phyloP scores from a whole-genome alignment of 2,797 vertebrate genomes.

The Thamnophis elegans region DNA sequence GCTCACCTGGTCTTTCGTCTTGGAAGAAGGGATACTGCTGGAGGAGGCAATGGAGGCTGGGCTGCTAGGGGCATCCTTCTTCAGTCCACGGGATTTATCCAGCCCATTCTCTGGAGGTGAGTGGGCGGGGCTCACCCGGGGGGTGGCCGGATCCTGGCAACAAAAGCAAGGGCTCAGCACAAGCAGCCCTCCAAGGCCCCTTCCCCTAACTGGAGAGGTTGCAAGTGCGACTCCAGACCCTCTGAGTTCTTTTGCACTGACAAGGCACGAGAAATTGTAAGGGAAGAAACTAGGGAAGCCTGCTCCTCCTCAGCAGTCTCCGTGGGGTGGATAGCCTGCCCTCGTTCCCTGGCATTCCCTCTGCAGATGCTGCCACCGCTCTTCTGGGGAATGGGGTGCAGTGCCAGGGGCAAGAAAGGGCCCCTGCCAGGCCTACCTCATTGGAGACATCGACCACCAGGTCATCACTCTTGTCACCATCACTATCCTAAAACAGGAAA shows the following conservation, averaged over 20 bases:
- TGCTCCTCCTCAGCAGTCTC: background rate
- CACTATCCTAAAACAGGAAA: constrained; percentile 83
- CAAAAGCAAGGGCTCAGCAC: background rate
- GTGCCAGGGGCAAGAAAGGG: background rate
- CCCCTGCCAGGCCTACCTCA: constrained; percentile 75
- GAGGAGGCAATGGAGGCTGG: constrained; percentile 94
- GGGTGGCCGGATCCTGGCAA: constrained; percentile 86
- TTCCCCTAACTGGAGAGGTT: background rate
- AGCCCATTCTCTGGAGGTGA: constrained; percentile 93
- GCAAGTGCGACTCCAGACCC: background rate
- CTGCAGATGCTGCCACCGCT: too few species aligned
- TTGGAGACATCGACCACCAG: constrained; percentile 96
- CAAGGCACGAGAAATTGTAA: background rate
- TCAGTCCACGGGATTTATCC: constrained; percentile 87
- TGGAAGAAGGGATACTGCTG: constrained; percentile 95
- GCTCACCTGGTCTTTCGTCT: constrained; percentile 93
- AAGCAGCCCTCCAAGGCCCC: background rate
- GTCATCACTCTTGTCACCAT: constrained; percentile 96
- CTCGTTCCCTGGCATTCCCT: background rate
- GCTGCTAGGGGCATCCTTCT: constrained; percentile 92
- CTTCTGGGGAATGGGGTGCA: too few species aligned
- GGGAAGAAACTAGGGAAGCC: background rate
- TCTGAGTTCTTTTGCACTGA: background rate
- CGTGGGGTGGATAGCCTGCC: too few species aligned
- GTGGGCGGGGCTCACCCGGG: constrained; percentile 89